These are phyloP conservation scores for Tridacna gigas DNA, from an alignment of 2,888 invertebrate genomes.

Conservation along the genomic window DNA sequence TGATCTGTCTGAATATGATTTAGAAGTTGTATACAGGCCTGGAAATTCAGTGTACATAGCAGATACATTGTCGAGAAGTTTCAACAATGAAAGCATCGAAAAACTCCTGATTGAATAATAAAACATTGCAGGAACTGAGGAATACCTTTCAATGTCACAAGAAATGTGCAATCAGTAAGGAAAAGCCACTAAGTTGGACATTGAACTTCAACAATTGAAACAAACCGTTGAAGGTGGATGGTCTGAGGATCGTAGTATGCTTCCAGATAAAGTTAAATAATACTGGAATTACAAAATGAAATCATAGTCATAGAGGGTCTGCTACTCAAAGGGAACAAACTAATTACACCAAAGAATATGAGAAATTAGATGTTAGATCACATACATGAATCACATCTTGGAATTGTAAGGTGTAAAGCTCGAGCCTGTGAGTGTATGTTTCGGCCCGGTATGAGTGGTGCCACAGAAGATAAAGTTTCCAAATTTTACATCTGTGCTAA, in stretches of 20 bases:
- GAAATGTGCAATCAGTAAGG: too few relatives aligned
- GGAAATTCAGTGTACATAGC: conserved; percentile 47
- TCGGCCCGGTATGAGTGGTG: conserved; percentile 60
- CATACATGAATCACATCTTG: conserved; percentile 60
- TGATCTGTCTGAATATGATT: conserved; percentile 38
- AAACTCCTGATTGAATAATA: background rate
- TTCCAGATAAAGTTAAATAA: background rate
- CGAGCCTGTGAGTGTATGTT: conserved; percentile 53
- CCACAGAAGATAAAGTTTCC: conserved; percentile 49
- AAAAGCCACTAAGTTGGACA: too few relatives aligned
- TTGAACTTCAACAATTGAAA: too few relatives aligned
- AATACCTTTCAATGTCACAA: too few relatives aligned
- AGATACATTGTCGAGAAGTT: conserved; percentile 29
- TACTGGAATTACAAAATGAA: conserved; percentile 33
- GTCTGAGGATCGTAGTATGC: conserved; percentile 12
- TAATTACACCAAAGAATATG: conserved; percentile 48
- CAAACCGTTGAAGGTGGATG: background rate
- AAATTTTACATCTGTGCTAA: background rate
- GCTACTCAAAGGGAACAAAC: conserved; percentile 26
- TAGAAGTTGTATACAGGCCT: conserved; percentile 37
- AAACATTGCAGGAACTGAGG: background rate
- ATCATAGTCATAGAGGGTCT: conserved; percentile 32
- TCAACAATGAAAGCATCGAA: background rate
- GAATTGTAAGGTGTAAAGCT: conserved; percentile 55
- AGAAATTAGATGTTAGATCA: conserved; percentile 47